Evolutionary conservation across 1,140 invertebrate genomes (phyloP), one percentile per base, ranked within the genome.

Genomic region (Ganaspis sp.): DNA sequence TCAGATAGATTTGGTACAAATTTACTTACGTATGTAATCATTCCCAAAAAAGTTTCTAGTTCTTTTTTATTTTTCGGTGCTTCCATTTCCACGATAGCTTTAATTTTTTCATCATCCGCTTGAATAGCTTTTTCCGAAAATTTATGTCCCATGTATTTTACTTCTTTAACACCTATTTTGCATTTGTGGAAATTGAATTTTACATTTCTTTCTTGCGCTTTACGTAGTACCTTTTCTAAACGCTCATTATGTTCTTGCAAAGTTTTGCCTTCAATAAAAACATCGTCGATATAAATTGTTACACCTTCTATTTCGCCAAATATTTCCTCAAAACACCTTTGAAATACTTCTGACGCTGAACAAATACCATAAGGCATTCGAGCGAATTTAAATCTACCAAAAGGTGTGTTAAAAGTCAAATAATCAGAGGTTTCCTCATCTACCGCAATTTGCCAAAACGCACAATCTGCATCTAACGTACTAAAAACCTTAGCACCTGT

Each of bases 371-470:
- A 84, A 15, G 80, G 83, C 72, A 85, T 77, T 8, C 79, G n/a
- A 9, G 78, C 76, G 72, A 72, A 86, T 21, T 72, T 76, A 64
- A 79, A 85, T 53, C 81, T 73, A 0, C 90, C 90, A 75, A 85
- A 91, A 11, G 85, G 86, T 9, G 90, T 91, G 26, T 81, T 85
- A 78, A 91, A 89, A 12, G 87, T 90, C 70, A 81, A 85, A 21
- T 84, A 82, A 21, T 90, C 76, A 40, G 79, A 72, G 70, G 87
- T 87, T 70, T 90, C 76, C 12, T 87, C 70, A 54, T 83, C 82
- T 6, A 92, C 76, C 17, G 81, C 80, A 1, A 92, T 83, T 75
- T 91, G 87, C 84, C 87, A 91, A 79, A 91, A 92, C 9, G 87
- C 88, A 82, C 81, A 73, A 49, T 88, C 87, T 5, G 88, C 87